Conservation (phyloP, 2,797 vertebrate genomes). For the Dicrostonyx torquatus region DNA sequence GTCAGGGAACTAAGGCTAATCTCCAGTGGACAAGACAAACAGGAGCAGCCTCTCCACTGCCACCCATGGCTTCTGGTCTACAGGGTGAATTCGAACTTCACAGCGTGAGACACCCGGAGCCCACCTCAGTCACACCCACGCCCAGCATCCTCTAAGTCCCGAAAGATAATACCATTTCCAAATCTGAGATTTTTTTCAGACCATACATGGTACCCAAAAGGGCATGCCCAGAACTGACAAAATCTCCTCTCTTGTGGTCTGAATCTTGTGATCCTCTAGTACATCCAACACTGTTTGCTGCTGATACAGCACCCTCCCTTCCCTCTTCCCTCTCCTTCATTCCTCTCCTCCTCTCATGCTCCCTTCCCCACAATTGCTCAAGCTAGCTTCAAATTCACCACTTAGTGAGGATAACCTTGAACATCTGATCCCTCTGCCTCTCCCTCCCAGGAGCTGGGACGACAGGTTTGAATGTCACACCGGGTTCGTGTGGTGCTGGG, state of each 20-base stretch:
- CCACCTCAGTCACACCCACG: neutral
- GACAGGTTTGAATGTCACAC: neutral
- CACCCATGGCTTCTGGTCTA: neutral
- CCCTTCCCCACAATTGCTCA: neutral
- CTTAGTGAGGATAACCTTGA: neutral
- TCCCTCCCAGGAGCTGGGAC: neutral
- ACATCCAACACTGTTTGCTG: neutral
- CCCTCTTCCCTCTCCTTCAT: neutral
- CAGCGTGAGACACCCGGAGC: neutral
- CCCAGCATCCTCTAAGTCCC: neutral
- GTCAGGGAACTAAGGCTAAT: neutral
- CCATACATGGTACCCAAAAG: neutral
- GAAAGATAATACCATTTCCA: neutral
- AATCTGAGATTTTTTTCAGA: neutral
- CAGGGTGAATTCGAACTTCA: neutral
- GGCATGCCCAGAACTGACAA: neutral
- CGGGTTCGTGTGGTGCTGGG: no score
- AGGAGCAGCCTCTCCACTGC: neutral
- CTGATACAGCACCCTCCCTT: neutral
- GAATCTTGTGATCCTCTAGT: neutral
- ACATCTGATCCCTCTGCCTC: neutral
- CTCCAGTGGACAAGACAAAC: neutral
- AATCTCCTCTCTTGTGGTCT: neutral
- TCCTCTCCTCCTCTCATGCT: neutral
- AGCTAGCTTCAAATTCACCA: neutral